Conservation (phyloP, 2,888 invertebrate species). For the Lasius platythorax region DNA sequence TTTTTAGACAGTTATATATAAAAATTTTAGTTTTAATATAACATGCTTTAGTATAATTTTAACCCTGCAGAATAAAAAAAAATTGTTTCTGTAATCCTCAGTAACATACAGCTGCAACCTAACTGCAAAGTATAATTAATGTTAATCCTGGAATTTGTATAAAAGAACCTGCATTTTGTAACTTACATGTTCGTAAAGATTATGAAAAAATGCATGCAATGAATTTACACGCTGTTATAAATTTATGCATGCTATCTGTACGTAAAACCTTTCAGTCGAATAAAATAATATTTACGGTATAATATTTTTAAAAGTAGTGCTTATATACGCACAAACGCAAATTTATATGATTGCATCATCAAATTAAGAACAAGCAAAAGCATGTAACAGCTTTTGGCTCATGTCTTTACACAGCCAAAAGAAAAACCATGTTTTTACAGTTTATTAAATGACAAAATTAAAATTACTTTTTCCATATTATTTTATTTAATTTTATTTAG, state of each 20-base stretch:
- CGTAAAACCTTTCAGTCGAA: conserved; percentile 12
- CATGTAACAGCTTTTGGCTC: neutral
- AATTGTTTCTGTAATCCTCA: neutral
- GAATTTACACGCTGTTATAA: neutral
- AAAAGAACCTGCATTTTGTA: neutral
- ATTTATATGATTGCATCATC: neutral
- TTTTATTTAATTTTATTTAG: neutral
- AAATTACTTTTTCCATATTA: conserved; percentile 3
- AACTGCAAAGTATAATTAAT: conserved; percentile 15
- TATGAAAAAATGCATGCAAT: neutral
- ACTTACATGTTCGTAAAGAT: conserved; percentile 5
- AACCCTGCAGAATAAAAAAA: neutral
- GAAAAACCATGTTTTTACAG: neutral
- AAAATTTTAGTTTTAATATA: neutral
- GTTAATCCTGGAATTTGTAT: neutral
- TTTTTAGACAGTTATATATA: neutral
- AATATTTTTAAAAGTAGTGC: conserved; percentile 16
- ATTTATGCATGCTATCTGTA: neutral
- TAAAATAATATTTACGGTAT: conserved; percentile 32
- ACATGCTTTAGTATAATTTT: neutral
- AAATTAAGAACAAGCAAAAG: conserved; percentile 7
- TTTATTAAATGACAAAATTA: neutral
- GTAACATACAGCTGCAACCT: neutral
- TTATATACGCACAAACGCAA: neutral
- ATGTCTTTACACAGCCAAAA: neutral